Conservation (phyloP, 1,140 invertebrate species). For the Bombyx mori region DNA sequence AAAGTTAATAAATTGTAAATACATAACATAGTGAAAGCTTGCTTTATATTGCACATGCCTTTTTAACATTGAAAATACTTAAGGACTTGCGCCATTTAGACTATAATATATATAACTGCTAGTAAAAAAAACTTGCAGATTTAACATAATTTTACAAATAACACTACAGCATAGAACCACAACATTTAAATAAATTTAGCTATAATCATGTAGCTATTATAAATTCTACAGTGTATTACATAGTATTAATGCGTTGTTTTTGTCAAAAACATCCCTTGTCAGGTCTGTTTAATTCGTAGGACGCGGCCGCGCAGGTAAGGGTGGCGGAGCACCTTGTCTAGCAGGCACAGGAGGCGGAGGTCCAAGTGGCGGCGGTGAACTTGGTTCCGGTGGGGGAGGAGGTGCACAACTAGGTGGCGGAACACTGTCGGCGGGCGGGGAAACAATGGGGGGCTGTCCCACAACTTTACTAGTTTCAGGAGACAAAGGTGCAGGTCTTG, state of each 20-base stretch:
- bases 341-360: slow-evolving; percentile 74
- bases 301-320: slow-evolving; percentile 77
- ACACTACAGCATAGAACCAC: too few relatives aligned
- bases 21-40: too few relatives aligned
- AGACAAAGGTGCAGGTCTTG: slow-evolving; percentile 65
- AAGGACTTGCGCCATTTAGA: too few relatives aligned
- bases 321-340: slow-evolving; percentile 74
- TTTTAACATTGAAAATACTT: too few relatives aligned
- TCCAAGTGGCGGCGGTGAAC: slow-evolving; percentile 65
- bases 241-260: not conserved
- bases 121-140: too few relatives aligned
- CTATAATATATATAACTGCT: too few relatives aligned
- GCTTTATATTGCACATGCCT: too few relatives aligned
- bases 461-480: slow-evolving; percentile 53
- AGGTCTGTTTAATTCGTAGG: slow-evolving; percentile 28
- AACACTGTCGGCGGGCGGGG: slow-evolving; percentile 45
- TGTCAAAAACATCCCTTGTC: not conserved
- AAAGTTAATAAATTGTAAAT: too few relatives aligned
- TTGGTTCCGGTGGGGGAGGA: slow-evolving; percentile 76
- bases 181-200: too few relatives aligned
- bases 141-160: too few relatives aligned
- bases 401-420: slow-evolving; percentile 61
- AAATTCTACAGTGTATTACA: too few relatives aligned
- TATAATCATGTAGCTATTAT: too few relatives aligned
- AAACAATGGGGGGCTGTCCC: slow-evolving; percentile 35